Percentiles rank a stretch among this genome's conserved stretches.
Evolutionary conservation across 2,113 vertebrate genomes (phyloP).

Genomic region (Balaeniceps rex): DNA sequence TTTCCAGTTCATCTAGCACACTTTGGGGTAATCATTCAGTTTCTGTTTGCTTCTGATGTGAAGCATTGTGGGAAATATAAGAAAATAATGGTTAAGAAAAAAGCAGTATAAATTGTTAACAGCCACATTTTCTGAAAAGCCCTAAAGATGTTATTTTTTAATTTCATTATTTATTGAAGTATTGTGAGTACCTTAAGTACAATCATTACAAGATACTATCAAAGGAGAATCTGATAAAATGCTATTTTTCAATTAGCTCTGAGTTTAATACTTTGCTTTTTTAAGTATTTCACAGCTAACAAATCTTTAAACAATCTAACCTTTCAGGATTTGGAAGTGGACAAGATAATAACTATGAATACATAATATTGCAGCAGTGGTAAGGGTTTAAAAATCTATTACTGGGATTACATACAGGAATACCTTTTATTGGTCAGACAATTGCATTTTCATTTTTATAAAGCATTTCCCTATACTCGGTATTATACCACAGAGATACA

Average conservation of each 20-base stretch:
- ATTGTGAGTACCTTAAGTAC: conserved; percentile 63
- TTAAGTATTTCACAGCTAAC: conserved; percentile 68
- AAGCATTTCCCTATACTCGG: not conserved
- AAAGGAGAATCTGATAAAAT: conserved; percentile 66
- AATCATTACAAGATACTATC: conserved; percentile 65
- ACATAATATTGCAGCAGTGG: conserved; percentile 45
- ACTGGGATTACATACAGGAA: conserved; percentile 48
- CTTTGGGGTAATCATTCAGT: conserved; percentile 90
- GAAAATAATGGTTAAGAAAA: conserved; percentile 77
- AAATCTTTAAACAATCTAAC: conserved; percentile 76
- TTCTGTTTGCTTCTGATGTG: conserved; percentile 82
- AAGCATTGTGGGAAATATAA: conserved; percentile 81
- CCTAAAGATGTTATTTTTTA: conserved; percentile 73
- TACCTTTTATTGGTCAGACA: conserved; percentile 67
- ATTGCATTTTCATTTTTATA: conserved; percentile 62
- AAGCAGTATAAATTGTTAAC: conserved; percentile 71
- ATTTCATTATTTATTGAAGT: conserved; percentile 71
- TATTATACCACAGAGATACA: not conserved
- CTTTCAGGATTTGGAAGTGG: conserved; percentile 72
- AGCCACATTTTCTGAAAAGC: conserved; percentile 66
- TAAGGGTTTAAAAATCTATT: conserved; percentile 70
- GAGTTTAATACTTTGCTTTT: conserved; percentile 64
- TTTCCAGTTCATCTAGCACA: conserved; percentile 92
- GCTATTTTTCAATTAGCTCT: conserved; percentile 71
- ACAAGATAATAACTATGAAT: conserved; percentile 70